phyloP scores from a whole-genome alignment of 2,113 vertebrate genomes.

The Phalacrocorax carbo region DNA sequence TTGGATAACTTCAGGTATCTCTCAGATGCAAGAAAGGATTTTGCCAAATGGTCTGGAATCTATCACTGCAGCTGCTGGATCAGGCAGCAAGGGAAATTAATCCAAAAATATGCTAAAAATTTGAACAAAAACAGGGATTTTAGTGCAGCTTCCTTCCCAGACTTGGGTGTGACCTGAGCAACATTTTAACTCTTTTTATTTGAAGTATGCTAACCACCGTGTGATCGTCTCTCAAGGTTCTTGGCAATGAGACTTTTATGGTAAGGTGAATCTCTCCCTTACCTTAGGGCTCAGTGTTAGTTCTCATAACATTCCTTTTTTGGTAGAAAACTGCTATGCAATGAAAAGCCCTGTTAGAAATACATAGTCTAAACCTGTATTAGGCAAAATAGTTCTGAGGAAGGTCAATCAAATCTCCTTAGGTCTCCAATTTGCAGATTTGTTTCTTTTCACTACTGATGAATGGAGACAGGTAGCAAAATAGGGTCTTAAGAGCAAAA shows the following conservation, averaged over 20 bases:
- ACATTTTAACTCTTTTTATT: neutral
- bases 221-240: neutral
- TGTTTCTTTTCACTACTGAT: neutral
- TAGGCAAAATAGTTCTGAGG: neutral
- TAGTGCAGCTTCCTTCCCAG: neutral
- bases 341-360: neutral
- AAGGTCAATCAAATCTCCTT: neutral
- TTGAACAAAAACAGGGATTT: neutral
- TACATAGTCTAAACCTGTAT: neutral
- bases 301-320: neutral
- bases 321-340: neutral
- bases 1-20: neutral
- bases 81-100: neutral
- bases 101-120: slow-evolving; percentile 28
- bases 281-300: neutral
- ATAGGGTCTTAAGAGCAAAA: neutral
- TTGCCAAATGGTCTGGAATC: neutral
- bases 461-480: neutral
- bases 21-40: neutral
- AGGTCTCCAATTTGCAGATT: neutral
- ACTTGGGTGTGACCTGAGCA: neutral
- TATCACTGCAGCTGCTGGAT: neutral
- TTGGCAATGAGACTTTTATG: neutral
- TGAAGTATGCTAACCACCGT: neutral
- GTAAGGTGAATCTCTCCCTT: neutral